Conservation (phyloP, 2,797 vertebrate species). For the Gouania willdenowi region DNA sequence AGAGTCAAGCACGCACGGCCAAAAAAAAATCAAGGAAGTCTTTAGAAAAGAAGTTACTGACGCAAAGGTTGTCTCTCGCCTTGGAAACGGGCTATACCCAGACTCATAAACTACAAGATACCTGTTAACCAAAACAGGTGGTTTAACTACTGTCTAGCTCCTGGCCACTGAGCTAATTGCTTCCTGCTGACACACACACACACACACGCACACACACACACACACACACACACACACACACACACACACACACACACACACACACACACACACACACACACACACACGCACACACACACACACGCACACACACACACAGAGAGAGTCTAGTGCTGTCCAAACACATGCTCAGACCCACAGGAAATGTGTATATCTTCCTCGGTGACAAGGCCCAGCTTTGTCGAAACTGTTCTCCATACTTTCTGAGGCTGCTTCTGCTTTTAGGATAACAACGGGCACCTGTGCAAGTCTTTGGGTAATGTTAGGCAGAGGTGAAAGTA, state of each 20-base stretch:
- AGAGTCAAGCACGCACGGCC: too few relatives aligned
- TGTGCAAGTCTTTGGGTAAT: too few relatives aligned
- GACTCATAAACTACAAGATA: slow-evolving; percentile 54
- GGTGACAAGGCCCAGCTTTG: slow-evolving; percentile 27
- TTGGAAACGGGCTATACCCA: slow-evolving; percentile 37
- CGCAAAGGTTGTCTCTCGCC: slow-evolving; percentile 13
- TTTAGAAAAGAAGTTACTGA: slow-evolving; percentile 8
- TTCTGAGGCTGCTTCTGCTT: too few relatives aligned
- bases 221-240: slow-evolving; percentile 14
- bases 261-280: slow-evolving; percentile 10
- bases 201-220: slow-evolving; percentile 5
- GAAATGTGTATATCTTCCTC: slow-evolving; percentile 33
- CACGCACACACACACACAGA: too few relatives aligned
- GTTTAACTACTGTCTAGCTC: slow-evolving; percentile 49
- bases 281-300: slow-evolving; percentile 6
- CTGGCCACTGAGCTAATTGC: slow-evolving; percentile 40
- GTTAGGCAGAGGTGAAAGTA: too few relatives aligned
- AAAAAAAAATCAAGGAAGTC: slow-evolving; percentile 13
- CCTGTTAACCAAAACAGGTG: slow-evolving; percentile 66
- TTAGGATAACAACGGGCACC: too few relatives aligned
- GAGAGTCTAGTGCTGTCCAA: slow-evolving; percentile 15
- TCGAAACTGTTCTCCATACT: too few relatives aligned
- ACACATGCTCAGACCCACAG: slow-evolving; percentile 24
- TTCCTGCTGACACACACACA: slow-evolving; percentile 39
- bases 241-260: slow-evolving; percentile 11